Percentiles rank a stretch among this genome's conserved stretches.
phyloP scores from a whole-genome alignment of 2,113 vertebrate species.

The Pristiophorus japonicus region DNA sequence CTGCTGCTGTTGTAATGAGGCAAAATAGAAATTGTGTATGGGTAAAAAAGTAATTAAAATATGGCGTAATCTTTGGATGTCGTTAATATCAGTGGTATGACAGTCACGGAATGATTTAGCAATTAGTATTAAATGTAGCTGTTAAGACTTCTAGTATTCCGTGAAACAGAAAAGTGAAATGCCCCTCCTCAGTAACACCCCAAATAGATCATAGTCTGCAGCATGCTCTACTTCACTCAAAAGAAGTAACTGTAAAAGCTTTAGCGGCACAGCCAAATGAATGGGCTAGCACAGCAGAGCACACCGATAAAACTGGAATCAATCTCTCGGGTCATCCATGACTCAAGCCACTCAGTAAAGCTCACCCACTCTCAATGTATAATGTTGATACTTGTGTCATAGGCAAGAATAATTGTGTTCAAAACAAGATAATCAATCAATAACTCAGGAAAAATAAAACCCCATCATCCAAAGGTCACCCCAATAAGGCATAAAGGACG shows the following conservation, averaged over 20 bases:
- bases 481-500: not conserved
- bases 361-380: not conserved
- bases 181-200: not conserved
- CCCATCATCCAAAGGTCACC: not conserved
- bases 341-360: not conserved
- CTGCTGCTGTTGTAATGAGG: not conserved
- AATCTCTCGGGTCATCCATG: not conserved
- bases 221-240: not conserved
- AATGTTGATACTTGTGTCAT: not conserved
- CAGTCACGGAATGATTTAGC: not conserved
- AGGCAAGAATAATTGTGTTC: not conserved
- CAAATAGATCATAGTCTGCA: not conserved
- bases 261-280: not conserved
- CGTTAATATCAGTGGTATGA: not conserved
- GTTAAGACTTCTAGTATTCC: not conserved
- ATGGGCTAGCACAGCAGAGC: not conserved
- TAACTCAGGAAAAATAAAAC: not conserved
- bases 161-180: not conserved
- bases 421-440: not conserved
- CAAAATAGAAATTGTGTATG: not conserved
- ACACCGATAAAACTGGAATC: not conserved
- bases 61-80: not conserved
- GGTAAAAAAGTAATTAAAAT: not conserved
- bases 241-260: not conserved
- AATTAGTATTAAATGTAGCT: not conserved